These are phyloP conservation scores for Drosophila neonasuta DNA, from an alignment of 2,888 invertebrate species.

Conservation along the genomic window DNA sequence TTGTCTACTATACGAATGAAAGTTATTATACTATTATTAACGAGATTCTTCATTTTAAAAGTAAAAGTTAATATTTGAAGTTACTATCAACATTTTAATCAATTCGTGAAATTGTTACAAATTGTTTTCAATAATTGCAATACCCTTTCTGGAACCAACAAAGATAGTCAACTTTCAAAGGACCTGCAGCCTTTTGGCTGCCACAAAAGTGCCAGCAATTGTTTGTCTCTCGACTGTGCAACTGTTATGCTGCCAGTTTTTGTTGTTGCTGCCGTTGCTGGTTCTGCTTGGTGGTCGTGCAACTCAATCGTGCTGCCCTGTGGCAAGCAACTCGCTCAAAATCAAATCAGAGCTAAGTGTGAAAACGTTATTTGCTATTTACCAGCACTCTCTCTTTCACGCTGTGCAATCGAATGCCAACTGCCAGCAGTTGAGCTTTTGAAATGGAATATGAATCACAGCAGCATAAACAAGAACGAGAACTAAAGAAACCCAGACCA, in stretches of 20 bases:
- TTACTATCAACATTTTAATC: neutral
- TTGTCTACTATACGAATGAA: too few species aligned
- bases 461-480: constrained; percentile 27
- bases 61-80: too few species aligned
- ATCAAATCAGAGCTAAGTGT: constrained; percentile 62
- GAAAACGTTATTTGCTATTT: constrained; percentile 58
- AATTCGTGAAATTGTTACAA: neutral
- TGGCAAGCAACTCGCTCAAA: constrained; percentile 42
- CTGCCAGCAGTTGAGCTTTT: constrained; percentile 39
- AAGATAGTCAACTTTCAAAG: neutral
- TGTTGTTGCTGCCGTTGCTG: neutral
- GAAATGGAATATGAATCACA: constrained; percentile 57
- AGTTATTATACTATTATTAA: too few species aligned
- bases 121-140: neutral
- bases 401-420: constrained; percentile 42
- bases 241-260: neutral
- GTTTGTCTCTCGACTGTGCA: constrained; percentile 18
- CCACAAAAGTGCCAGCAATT: constrained; percentile 30
- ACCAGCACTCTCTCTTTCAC: constrained; percentile 11
- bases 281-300: neutral
- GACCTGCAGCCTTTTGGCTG: constrained; percentile 12
- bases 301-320: constrained; percentile 12
- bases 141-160: neutral
- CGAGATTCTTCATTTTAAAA: too few species aligned
- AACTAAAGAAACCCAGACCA: constrained; percentile 1